Conservation (phyloP, 2,888 invertebrate species). For the Cyclophora punctaria region DNA sequence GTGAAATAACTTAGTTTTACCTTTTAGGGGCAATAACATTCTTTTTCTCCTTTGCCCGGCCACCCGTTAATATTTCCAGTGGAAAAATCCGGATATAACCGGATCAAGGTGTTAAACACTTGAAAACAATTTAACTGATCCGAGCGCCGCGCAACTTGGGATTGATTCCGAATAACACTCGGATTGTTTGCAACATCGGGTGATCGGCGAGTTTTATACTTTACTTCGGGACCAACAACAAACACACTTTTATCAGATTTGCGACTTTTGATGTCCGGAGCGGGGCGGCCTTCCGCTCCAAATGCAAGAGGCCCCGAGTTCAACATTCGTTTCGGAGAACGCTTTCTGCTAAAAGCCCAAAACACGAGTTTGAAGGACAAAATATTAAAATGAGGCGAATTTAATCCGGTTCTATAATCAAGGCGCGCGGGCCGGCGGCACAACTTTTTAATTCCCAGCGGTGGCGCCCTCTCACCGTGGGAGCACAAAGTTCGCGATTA, state of each 20-base stretch:
- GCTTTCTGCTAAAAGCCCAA: too few relatives aligned
- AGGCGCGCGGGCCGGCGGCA: neutral
- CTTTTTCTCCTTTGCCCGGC: neutral
- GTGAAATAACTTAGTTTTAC: too few relatives aligned
- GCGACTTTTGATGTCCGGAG: too few relatives aligned
- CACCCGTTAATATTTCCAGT: constrained; percentile 2
- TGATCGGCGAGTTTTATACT: too few relatives aligned
- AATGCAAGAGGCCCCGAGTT: too few relatives aligned
- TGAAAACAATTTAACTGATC: constrained; percentile 1
- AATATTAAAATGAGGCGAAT: neutral
- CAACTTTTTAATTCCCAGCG: constrained; percentile 12
- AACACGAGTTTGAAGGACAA: neutral
- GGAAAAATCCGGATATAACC: constrained; percentile 5
- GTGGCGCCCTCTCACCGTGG: constrained; percentile 6
- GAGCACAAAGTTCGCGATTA: constrained; percentile 28
- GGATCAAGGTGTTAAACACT: constrained; percentile 7
- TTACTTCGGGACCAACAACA: too few relatives aligned
- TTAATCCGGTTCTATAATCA: neutral
- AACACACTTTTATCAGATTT: too few relatives aligned
- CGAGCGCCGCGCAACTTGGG: neutral
- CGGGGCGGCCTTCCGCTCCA: too few relatives aligned
- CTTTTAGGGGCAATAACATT: too few relatives aligned
- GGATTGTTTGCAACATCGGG: neutral
- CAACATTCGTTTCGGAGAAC: too few relatives aligned
- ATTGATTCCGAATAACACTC: neutral